Base-by-base conservation (phyloP, 2,797 vertebrate species). In the Pantherophis vulpinus region DNA sequence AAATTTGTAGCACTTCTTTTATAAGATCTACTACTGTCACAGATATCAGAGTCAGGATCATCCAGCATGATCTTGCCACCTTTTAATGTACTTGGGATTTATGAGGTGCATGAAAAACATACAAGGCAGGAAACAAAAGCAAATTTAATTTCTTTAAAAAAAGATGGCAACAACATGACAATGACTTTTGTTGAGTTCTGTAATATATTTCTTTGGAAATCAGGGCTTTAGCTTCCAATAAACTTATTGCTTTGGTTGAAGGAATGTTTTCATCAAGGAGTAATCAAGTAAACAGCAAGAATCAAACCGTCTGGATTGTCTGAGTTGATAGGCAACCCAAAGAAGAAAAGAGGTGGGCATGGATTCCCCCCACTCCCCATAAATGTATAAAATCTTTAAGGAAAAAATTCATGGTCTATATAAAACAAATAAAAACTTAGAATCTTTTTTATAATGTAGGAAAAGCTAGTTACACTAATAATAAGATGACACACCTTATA, bases 401-500 rank as follows among this genome's bases (percentile, higher is more conserved):
- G 83, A 89, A 89, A 94, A 93, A 92, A 88, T 89, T 89, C 56
- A 14, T 11, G 63, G 32, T 91, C 51, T 56, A 54, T 47, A 0
- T 37, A 0, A 79, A n/a, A 63, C 6, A 23, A 13, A 54, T 23
- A 32, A 66, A 63, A 74, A 94, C 91, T 55, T 89, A 91, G 2
- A 93, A 93, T 91, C 94, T 94, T 4, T 93, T 1, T 94, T 54
- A 79, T 25, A 95, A 70, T 23, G 94, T 92, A 92, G 90, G 0
- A 1, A 94, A 94, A 90, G 42, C 23, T 83, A 25, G 37, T 25
- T 47, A 37, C 32, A 20, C 6, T 20, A 56, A 5, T 88, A 90
- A 91, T 42, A 95, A 86, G 91, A 95, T 90, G 86, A 95, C 95
- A 96, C 93, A 93, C 95, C 96, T 94, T 95, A 95, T 93, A 95